Evolutionary conservation across 2,888 invertebrate genomes (phyloP).

Genomic region (Heliconius aoede): DNA sequence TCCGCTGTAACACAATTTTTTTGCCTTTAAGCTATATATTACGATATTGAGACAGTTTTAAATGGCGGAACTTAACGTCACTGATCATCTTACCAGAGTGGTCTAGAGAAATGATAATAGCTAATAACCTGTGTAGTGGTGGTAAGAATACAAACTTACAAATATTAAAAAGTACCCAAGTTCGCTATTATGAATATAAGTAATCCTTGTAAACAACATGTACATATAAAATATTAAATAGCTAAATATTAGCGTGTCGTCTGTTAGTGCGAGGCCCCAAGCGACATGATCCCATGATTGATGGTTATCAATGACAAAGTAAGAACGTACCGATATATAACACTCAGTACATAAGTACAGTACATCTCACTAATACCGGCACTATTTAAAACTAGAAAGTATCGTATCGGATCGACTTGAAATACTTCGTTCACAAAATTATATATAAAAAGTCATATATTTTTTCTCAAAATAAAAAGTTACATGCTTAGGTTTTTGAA

Average conservation of each 20-base stretch:
- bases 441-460: neutral
- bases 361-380: neutral
- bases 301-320: slow-evolving; percentile 45
- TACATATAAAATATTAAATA: neutral
- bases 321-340: slow-evolving; percentile 61
- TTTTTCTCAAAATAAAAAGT: neutral
- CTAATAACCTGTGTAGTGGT: neutral
- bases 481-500: no score
- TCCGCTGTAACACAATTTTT: slow-evolving; percentile 85
- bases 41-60: neutral
- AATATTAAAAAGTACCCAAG: neutral
- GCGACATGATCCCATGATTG: slow-evolving; percentile 59
- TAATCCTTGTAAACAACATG: no score
- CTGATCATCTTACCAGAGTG: neutral
- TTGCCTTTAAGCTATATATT: neutral
- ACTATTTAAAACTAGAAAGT: neutral
- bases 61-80: neutral
- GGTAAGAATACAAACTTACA: neutral
- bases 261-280: slow-evolving; percentile 48
- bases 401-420: neutral
- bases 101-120: neutral
- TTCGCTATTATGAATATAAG: neutral
- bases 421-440: neutral
- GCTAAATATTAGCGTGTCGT: neutral
- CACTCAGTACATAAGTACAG: neutral